Conservation (phyloP, 1,140 invertebrate genomes). For the Mycetomoellerius zeteki region DNA sequence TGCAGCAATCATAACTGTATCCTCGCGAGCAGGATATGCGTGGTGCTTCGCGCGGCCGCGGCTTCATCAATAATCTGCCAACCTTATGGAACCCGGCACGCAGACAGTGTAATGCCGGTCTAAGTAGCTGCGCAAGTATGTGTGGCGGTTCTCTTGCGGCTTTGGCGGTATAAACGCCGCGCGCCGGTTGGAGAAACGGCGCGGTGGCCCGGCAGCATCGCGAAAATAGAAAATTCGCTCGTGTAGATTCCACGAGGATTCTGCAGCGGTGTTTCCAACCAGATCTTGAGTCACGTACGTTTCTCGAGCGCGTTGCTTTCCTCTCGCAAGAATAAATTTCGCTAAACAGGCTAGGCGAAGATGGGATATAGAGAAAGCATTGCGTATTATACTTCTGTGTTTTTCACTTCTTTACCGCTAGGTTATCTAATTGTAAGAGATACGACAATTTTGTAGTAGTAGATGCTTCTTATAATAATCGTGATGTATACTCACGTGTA, state of each 20-base stretch:
- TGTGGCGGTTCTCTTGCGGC: conserved; percentile 25
- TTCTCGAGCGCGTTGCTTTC: conserved; percentile 21
- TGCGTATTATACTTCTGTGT: not conserved
- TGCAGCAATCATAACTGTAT: conserved; percentile 82
- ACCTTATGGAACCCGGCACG: conserved; percentile 60
- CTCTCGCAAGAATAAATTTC: conserved; percentile 39
- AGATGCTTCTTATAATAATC: not conserved
- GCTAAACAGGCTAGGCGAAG: conserved; percentile 9
- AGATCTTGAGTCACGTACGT: conserved; percentile 40
- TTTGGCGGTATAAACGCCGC: conserved; percentile 49
- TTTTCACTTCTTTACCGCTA: not conserved
- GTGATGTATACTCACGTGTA: not conserved
- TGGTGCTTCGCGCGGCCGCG: conserved; percentile 39
- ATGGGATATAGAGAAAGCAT: not conserved
- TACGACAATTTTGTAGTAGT: not conserved
- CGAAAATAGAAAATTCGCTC: conserved; percentile 43
- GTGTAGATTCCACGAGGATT: conserved; percentile 36
- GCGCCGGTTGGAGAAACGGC: conserved; percentile 25
- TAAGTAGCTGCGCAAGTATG: conserved; percentile 62
- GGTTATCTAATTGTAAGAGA: not conserved
- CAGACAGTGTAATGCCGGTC: conserved; percentile 64
- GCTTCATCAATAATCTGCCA: conserved; percentile 76
- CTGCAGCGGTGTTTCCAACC: not conserved
- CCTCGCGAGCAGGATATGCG: conserved; percentile 65
- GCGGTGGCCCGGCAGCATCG: conserved; percentile 5